Evolutionary conservation across 2,113 vertebrate species (phyloP), one percentile per base, ranked within the genome.

Genomic region (Irena cyanogastra): DNA sequence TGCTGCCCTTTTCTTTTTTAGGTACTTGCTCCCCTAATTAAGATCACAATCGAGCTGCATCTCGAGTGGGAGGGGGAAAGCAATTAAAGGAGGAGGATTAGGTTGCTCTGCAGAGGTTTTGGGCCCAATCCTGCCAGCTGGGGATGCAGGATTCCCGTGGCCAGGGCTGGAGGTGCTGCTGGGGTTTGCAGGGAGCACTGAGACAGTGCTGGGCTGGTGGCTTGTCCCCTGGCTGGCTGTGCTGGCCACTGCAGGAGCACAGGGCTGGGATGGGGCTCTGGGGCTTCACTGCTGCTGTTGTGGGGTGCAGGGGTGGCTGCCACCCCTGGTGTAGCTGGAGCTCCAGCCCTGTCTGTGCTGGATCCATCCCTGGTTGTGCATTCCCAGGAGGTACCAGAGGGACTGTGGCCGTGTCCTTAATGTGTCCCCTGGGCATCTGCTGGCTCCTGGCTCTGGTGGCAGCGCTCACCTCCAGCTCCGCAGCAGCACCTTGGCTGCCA

Each of bases 11-110:
- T 80, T 68, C 59, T 87, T 84, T 96, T 94, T 81, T 84, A 89
- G 88, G 80, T 81, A 18, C 72, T 90, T 19, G 8, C 45, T 94
- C 78, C 79, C 80, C 68, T 95, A 91, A 97, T 97, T 95, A 96
- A 88, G 75, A 95, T 70, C 81, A 69, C 53, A 71, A 83, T 78
- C 4, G 3, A 71, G 74, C 63, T 85, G 57, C 54, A 41, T 81
- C 70, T 93, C 45, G 1, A 33, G 70, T 39, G 61, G 53, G 79
- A 91, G 69, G 49, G 33, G 66, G 35, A 9, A 65, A 50, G 44
- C 49, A 52, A 45, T 41, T 44, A 54, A 53, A 57, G 28, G 3
- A 72, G 41, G 74, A 45, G 0, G 21, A 37, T 45, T 64, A 0
- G 4, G 56, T 15, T 1, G 7, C 26, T 19, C 31, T 66, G 61